Evolutionary conservation across 2,888 invertebrate genomes (phyloP).

Genomic region (Papilio demoleus): DNA sequence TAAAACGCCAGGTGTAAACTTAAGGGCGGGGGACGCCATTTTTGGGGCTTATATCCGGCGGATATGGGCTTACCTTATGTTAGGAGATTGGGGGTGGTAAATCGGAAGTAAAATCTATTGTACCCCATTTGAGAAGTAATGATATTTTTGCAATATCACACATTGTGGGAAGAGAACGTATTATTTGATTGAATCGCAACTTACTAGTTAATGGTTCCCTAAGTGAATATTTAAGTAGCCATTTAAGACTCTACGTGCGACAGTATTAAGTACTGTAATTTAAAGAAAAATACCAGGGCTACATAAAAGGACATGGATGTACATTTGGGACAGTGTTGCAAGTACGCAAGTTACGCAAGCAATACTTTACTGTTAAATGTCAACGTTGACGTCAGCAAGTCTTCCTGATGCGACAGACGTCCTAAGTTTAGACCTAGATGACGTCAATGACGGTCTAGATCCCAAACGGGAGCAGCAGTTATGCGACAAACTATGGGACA

Average conservation of each 20-base stretch:
- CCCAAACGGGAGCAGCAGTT: conserved; percentile 23
- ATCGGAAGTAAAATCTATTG: conserved; percentile 40
- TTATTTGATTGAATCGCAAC: neutral
- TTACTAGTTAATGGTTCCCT: neutral
- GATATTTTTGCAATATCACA: conserved; percentile 18
- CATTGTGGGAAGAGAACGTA: neutral
- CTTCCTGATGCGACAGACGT: conserved; percentile 62
- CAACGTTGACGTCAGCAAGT: conserved; percentile 59
- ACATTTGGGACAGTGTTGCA: neutral
- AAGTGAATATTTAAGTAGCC: neutral
- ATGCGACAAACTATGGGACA: conserved; percentile 1
- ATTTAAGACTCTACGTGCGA: neutral
- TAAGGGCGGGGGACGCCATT: conserved; percentile 61
- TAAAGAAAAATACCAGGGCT: neutral
- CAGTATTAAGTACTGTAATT: no score
- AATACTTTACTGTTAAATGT: conserved; percentile 54
- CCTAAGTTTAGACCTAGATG: conserved; percentile 57
- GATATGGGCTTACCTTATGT: conserved; percentile 45
- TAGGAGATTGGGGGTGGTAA: conserved; percentile 26
- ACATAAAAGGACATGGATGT: neutral
- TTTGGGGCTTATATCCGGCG: conserved; percentile 62
- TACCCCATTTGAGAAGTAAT: conserved; percentile 17
- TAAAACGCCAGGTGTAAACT: conserved; percentile 56
- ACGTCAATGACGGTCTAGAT: conserved; percentile 67
- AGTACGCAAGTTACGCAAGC: conserved; percentile 9